A percentile compares a stretch with the other conserved stretches of the same genome.
phyloP scores from a whole-genome alignment of 2,113 vertebrate species.

The Oryzias celebensis region DNA sequence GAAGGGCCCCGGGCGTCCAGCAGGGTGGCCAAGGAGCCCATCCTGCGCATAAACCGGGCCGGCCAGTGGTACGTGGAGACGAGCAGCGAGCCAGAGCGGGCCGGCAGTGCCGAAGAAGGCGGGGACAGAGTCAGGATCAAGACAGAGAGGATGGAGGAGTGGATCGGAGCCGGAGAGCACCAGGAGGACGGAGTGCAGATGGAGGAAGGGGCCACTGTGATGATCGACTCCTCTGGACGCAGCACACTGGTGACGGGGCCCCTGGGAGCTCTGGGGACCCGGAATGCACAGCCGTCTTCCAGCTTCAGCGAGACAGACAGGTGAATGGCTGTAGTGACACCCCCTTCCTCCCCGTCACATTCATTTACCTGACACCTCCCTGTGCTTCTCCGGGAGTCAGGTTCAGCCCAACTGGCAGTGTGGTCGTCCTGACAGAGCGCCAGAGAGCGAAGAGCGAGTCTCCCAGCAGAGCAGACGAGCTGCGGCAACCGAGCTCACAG shows the following conservation, averaged over 20 bases:
- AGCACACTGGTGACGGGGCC: slow-evolving; percentile 80
- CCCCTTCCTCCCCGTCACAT: background rate
- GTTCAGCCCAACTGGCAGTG: slow-evolving; percentile 95
- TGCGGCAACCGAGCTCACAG: slow-evolving; percentile 62
- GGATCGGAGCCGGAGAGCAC: slow-evolving; percentile 85
- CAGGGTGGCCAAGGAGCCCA: slow-evolving; percentile 80
- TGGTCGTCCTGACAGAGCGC: slow-evolving; percentile 86
- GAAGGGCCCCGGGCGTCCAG: slow-evolving; percentile 70
- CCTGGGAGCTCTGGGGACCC: slow-evolving; percentile 75
- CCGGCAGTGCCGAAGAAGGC: slow-evolving; percentile 80
- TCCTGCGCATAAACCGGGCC: slow-evolving; percentile 91
- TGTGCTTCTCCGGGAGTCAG: slow-evolving; percentile 62
- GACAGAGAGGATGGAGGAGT: slow-evolving; percentile 92
- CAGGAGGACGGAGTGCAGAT: slow-evolving; percentile 88
- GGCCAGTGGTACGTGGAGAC: slow-evolving; percentile 98
- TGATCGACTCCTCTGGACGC: slow-evolving; percentile 91
- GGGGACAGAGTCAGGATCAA: slow-evolving; percentile 89
- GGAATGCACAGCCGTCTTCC: slow-evolving; percentile 87
- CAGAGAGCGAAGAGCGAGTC: slow-evolving; percentile 95
- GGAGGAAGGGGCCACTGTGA: slow-evolving; percentile 89
- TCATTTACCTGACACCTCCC: background rate
- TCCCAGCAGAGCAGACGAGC: slow-evolving; percentile 88
- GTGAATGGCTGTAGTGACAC: slow-evolving; percentile 68
- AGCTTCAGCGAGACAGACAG: slow-evolving; percentile 90
- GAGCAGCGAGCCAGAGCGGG: slow-evolving; percentile 82